Percentiles rank a stretch among this genome's conserved stretches.
Evolutionary conservation across 2,113 vertebrate species (phyloP).

Genomic region (Alectura lathami): DNA sequence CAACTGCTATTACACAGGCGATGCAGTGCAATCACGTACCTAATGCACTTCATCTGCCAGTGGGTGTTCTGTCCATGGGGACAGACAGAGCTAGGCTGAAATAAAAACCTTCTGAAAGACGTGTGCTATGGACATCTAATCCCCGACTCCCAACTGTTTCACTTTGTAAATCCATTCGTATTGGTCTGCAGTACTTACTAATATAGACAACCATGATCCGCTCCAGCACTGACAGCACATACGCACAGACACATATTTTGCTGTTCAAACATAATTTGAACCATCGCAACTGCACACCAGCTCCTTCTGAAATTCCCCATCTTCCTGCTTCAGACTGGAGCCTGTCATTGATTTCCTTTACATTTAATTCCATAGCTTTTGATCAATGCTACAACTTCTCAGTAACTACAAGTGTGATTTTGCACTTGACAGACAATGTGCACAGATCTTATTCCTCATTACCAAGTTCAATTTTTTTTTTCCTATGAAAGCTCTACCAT

Average conservation of each 20-base stretch:
- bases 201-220: neutral
- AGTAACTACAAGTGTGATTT: neutral
- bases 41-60: neutral
- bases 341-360: neutral
- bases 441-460: neutral
- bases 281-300: neutral
- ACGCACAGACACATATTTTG: neutral
- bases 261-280: neutral
- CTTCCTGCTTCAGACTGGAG: neutral
- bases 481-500: neutral
- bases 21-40: neutral
- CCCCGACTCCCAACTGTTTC: neutral
- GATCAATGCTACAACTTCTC: neutral
- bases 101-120: neutral
- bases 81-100: neutral
- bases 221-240: neutral
- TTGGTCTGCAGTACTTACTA: neutral
- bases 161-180: rapidly evolving
- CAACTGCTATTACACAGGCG: neutral
- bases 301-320: neutral
- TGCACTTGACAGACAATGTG: neutral
- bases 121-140: neutral
- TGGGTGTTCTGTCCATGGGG: neutral
- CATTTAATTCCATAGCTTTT: neutral
- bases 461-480: neutral